A percentile compares a stretch with the other conserved stretches of the same genome.
phyloP scores from a whole-genome alignment of 2,888 invertebrate genomes.

The Spilosoma lubricipeda region DNA sequence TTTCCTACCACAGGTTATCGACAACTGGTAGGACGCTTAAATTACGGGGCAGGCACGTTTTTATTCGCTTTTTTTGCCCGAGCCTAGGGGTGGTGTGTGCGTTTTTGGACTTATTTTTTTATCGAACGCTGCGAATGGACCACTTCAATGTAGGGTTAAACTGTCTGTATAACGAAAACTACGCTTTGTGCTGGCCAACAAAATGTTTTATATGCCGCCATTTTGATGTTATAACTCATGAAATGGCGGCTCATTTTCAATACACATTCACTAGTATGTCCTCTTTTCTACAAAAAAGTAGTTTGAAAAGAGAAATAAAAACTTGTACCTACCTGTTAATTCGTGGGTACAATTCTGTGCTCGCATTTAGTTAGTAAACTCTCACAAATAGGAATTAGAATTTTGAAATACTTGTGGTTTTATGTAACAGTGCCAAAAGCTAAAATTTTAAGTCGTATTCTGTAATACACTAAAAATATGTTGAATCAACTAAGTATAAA shows the following conservation, averaged over 20 bases:
- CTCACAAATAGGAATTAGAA: neutral
- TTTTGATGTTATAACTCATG: conserved; percentile 15
- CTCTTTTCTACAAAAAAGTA: neutral
- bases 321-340: too few relatives aligned
- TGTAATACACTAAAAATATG: neutral
- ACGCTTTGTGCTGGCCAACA: conserved; percentile 39
- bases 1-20: conserved; percentile 70
- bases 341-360: neutral
- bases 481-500: too few relatives aligned
- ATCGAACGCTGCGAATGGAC: conserved; percentile 68
- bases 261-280: neutral
- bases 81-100: conserved; percentile 80
- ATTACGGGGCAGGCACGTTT: conserved; percentile 81
- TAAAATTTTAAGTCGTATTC: too few relatives aligned
- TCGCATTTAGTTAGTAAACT: neutral
- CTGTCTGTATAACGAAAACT: conserved; percentile 67
- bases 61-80: conserved; percentile 79
- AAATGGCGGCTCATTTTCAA: neutral
- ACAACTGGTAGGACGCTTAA: conserved; percentile 82
- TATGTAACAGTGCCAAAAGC: neutral
- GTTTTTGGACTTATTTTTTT: conserved; percentile 74
- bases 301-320: neutral
- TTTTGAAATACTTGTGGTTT: neutral
- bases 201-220: conserved; percentile 16
- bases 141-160: conserved; percentile 77